phyloP scores from a whole-genome alignment of 2,888 invertebrate species.

The Eupithecia dodoneata region DNA sequence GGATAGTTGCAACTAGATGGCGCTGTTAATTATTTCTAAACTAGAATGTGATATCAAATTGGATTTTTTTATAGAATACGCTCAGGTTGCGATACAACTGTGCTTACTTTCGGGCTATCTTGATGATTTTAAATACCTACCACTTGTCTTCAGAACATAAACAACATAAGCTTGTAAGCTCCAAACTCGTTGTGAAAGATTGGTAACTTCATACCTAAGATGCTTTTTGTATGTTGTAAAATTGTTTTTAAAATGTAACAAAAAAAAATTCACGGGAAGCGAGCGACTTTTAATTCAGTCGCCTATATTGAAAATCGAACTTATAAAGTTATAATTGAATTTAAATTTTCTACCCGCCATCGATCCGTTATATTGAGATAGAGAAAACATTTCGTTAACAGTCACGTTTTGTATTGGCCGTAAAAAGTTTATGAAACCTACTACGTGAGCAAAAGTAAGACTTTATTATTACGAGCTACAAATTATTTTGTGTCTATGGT shows the following conservation, averaged over 20 bases:
- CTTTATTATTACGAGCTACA: conserved; percentile 23
- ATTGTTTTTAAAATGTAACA: background rate
- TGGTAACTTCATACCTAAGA: background rate
- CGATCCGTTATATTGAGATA: background rate
- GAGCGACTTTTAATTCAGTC: background rate
- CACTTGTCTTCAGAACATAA: no score
- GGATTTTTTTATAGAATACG: no score
- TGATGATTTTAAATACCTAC: background rate
- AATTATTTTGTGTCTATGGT: background rate
- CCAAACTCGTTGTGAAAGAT: background rate
- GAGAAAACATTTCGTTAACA: conserved; percentile 4
- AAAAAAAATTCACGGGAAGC: background rate
- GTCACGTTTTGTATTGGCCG: conserved; percentile 47
- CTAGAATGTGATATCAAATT: background rate
- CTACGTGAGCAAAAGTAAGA: conserved; percentile 46
- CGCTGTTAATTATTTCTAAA: background rate
- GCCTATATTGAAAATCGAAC: background rate
- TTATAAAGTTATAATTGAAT: background rate
- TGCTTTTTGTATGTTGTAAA: no score
- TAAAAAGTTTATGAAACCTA: conserved; percentile 36
- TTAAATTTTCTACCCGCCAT: background rate
- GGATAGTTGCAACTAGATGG: background rate
- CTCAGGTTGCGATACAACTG: background rate
- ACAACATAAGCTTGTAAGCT: no score
- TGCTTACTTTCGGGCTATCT: background rate